A percentile compares a stretch with the other conserved stretches of the same genome.
Evolutionary conservation across 2,888 invertebrate genomes (phyloP).

Genomic region (Erebia ligea): DNA sequence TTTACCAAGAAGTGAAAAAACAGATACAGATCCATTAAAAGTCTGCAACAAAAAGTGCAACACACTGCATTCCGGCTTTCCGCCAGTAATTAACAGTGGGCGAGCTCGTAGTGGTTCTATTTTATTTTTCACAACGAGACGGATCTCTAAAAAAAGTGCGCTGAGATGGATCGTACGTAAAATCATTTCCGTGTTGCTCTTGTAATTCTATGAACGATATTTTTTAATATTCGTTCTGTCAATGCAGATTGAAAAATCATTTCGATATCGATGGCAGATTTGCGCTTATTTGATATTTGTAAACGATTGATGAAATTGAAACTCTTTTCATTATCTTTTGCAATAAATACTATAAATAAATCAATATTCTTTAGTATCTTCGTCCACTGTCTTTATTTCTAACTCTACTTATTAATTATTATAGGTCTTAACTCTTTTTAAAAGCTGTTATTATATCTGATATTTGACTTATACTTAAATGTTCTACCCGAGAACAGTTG

Average conservation of each 20-base stretch:
- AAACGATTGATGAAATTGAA: too few species aligned
- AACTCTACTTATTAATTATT: neutral
- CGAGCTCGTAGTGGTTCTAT: constrained; percentile 27
- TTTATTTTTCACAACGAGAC: constrained; percentile 25
- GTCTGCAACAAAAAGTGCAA: constrained; percentile 32
- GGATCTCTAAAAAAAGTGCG: constrained; percentile 33
- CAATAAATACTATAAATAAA: neutral
- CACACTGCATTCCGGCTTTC: constrained; percentile 36
- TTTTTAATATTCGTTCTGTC: neutral
- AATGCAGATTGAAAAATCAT: neutral
- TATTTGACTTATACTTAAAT: neutral
- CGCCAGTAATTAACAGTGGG: constrained; percentile 42
- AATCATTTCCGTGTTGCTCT: constrained; percentile 17
- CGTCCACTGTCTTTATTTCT: neutral
- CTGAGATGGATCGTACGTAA: constrained; percentile 16
- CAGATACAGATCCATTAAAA: constrained; percentile 35
- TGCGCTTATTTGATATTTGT: neutral
- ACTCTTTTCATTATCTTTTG: neutral
- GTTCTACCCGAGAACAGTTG: constrained; percentile 21
- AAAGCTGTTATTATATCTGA: too few species aligned
- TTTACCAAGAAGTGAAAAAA: constrained; percentile 13
- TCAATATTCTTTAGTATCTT: too few species aligned
- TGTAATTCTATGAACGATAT: neutral
- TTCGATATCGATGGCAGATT: neutral
- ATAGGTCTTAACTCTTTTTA: too few species aligned